phyloP scores from a whole-genome alignment of 2,113 vertebrate species.

The Gambusia affinis region DNA sequence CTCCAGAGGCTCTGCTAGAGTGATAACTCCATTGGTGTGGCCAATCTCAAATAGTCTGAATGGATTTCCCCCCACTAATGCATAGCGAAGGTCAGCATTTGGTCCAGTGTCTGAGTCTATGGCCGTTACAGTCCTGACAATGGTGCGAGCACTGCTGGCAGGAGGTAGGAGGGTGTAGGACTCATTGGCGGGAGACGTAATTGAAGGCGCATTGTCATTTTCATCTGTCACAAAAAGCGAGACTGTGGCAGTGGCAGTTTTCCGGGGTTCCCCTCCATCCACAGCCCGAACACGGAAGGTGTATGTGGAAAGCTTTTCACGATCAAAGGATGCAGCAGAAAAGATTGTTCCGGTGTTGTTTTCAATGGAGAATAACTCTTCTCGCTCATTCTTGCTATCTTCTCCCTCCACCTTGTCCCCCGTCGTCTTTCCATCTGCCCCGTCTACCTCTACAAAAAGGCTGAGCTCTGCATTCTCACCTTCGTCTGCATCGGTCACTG shows the following conservation, averaged over 20 bases:
- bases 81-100: slow-evolving; percentile 91
- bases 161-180: slow-evolving; percentile 91
- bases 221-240: slow-evolving; percentile 96
- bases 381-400: slow-evolving; percentile 55
- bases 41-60: slow-evolving; percentile 95
- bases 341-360: slow-evolving; percentile 98
- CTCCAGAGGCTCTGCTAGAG: slow-evolving; percentile 91
- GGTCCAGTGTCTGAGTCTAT: slow-evolving; percentile 88
- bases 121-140: slow-evolving; percentile 89
- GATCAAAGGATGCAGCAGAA: slow-evolving; percentile 89
- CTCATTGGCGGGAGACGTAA: slow-evolving; percentile 89
- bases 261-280: slow-evolving; percentile 90
- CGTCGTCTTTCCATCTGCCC: slow-evolving; percentile 58
- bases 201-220: slow-evolving; percentile 91
- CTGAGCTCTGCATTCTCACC: slow-evolving; percentile 93
- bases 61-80: slow-evolving; percentile 93
- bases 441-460: slow-evolving; percentile 87
- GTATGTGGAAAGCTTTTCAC: slow-evolving; percentile 91
- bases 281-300: slow-evolving; percentile 93
- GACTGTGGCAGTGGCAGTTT: slow-evolving; percentile 90
- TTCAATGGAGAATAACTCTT: slow-evolving; percentile 87
- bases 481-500: slow-evolving; percentile 93
- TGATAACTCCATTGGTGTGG: slow-evolving; percentile 89
- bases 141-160: slow-evolving; percentile 88
- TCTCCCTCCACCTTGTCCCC: slow-evolving; percentile 74